These are phyloP conservation scores for Lepus americanus DNA, from an alignment of 2,113 vertebrate genomes.

Conservation along the genomic window DNA sequence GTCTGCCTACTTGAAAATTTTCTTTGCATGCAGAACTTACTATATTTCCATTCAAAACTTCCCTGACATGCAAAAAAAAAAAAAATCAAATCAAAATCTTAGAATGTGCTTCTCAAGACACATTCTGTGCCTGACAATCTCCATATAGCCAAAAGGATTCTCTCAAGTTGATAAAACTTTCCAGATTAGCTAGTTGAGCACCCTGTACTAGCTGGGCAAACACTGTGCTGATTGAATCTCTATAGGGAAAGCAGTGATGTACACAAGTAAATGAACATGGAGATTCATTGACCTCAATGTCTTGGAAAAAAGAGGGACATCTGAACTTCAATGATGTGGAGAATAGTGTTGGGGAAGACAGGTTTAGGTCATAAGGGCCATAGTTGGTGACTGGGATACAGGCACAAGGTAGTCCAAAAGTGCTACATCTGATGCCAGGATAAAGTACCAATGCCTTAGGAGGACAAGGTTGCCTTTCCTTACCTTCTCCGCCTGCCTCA, in stretches of 20 bases:
- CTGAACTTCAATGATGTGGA: neutral
- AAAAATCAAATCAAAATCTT: neutral
- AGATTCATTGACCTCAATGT: neutral
- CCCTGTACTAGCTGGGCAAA: neutral
- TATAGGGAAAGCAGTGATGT: neutral
- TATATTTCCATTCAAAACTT: neutral
- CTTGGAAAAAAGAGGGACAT: neutral
- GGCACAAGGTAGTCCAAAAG: neutral
- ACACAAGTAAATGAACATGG: neutral
- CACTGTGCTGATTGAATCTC: neutral
- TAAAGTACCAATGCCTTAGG: neutral
- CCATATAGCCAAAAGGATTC: neutral
- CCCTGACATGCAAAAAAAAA: neutral
- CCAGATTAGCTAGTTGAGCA: neutral
- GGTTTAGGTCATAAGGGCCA: neutral
- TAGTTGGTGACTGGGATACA: fast-evolving
- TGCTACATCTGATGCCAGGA: neutral
- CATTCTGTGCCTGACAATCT: neutral
- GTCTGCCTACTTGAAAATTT: neutral
- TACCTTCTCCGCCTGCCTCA: neutral
- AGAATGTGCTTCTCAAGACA: neutral
- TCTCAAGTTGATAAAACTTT: neutral
- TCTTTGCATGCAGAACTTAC: neutral
- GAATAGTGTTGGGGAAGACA: neutral
- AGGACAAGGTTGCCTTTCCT: no score